Percentiles rank a stretch among this genome's conserved stretches.
These are phyloP conservation scores for Andrena haemorrhoa DNA, from an alignment of 2,888 invertebrate genomes.

Conservation along the genomic window DNA sequence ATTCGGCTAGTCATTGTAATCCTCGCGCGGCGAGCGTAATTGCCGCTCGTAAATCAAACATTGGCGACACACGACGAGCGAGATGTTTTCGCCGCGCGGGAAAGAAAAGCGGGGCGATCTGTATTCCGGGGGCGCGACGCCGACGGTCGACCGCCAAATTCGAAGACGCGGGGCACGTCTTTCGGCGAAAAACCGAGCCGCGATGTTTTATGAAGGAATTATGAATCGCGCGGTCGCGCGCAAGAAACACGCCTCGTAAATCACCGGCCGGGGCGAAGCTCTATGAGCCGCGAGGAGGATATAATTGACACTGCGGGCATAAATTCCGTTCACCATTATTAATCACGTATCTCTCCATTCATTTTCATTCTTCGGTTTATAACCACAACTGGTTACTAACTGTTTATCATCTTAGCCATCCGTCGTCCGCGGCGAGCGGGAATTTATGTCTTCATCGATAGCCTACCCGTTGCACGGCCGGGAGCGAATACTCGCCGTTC, in stretches of 20 bases:
- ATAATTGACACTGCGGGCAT: constrained; percentile 64
- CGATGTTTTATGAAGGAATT: constrained; percentile 49
- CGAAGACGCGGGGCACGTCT: not conserved
- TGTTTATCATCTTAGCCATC: constrained; percentile 66
- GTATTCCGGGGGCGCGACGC: not conserved
- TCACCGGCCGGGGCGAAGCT: constrained; percentile 53
- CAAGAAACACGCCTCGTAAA: constrained; percentile 55
- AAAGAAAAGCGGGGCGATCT: not conserved
- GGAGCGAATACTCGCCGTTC: constrained; percentile 24
- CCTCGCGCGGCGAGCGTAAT: constrained; percentile 13
- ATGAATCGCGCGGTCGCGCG: constrained; percentile 39
- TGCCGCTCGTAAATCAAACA: constrained; percentile 26
- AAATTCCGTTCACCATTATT: constrained; percentile 64
- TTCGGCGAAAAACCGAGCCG: not conserved
- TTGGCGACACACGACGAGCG: constrained; percentile 7
- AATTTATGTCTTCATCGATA: constrained; percentile 65
- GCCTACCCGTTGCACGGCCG: constrained; percentile 38
- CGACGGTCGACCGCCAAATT: not conserved
- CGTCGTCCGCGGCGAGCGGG: constrained; percentile 54
- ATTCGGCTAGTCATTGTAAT: constrained; percentile 10
- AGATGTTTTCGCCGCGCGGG: not conserved
- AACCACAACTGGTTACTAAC: constrained; percentile 64
- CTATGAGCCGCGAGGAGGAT: constrained; percentile 62
- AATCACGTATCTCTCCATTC: constrained; percentile 65
- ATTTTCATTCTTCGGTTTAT: constrained; percentile 62